Conservation (phyloP, 2,113 vertebrate species). For the Ciconia maguari region DNA sequence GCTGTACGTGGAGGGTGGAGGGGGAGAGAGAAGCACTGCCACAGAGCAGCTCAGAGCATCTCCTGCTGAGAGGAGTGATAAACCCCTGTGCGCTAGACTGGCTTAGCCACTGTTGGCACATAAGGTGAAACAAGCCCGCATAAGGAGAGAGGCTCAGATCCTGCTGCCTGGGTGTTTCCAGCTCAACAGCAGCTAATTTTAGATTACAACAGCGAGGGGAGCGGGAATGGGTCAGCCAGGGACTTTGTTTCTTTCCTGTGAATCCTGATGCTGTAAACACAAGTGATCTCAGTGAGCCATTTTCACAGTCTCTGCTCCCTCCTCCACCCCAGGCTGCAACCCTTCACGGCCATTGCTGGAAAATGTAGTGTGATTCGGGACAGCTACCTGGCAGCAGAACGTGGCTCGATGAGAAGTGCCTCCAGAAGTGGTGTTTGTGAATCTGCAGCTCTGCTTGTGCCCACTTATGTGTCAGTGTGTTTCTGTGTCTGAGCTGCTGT, state of each 20-base stretch:
- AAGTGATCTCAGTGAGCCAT: not conserved
- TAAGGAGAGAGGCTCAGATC: not conserved
- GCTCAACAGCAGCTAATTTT: not conserved
- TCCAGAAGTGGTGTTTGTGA: not conserved
- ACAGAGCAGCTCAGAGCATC: not conserved
- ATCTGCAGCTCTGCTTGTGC: not conserved
- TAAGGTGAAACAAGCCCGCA: not conserved
- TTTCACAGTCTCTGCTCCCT: not conserved
- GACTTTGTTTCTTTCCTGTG: not conserved
- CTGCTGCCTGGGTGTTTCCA: not conserved
- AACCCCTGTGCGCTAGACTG: not conserved
- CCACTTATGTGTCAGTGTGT: not conserved
- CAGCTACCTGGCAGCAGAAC: not conserved
- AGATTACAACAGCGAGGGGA: not conserved
- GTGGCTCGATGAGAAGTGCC: not conserved
- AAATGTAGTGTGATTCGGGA: accelerated
- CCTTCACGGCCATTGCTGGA: not conserved
- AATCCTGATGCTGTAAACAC: not conserved
- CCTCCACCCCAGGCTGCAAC: not conserved
- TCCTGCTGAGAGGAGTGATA: not conserved
- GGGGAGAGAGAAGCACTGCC: not conserved
- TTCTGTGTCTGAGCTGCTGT: not conserved
- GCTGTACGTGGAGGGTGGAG: accelerated
- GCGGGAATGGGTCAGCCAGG: not conserved
- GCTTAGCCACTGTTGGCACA: not conserved